Conservation (phyloP, 2,113 vertebrate species). For the Phyllopteryx taeniolatus region DNA sequence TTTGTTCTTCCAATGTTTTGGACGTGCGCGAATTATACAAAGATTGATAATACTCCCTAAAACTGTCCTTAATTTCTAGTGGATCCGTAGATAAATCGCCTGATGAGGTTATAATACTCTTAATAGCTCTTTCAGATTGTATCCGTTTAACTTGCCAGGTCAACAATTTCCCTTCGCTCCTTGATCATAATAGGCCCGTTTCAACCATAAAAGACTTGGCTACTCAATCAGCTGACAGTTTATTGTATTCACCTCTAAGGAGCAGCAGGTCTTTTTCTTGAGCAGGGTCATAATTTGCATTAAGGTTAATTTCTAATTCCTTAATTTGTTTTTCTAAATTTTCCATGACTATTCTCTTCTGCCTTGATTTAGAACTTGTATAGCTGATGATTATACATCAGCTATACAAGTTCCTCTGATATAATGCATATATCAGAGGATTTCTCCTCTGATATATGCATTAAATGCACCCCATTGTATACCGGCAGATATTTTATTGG, state of each 20-base stretch:
- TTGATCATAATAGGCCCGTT: neutral
- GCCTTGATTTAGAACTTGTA: neutral
- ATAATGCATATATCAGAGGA: too few species aligned
- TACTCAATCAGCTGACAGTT: neutral
- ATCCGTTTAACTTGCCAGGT: neutral
- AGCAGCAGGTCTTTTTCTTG: neutral
- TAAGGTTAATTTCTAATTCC: neutral
- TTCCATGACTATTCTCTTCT: neutral
- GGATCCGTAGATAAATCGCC: neutral
- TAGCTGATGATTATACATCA: too few species aligned
- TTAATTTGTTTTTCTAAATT: neutral
- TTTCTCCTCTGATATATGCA: slow-evolving; percentile 1
- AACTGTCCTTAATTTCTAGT: slow-evolving; percentile 1
- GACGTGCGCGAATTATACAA: neutral
- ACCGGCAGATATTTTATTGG: neutral
- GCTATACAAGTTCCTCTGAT: too few species aligned
- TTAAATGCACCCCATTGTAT: slow-evolving; percentile 2
- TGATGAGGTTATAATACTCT: neutral
- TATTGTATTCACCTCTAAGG: neutral
- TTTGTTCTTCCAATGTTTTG: neutral
- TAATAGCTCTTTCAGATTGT: neutral
- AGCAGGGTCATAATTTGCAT: neutral
- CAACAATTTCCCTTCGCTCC: neutral
- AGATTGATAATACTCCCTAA: neutral
- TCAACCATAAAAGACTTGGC: slow-evolving; percentile 1